Base-by-base conservation (phyloP, 2,888 invertebrate genomes). In the Carpatolechia fugitivella region DNA sequence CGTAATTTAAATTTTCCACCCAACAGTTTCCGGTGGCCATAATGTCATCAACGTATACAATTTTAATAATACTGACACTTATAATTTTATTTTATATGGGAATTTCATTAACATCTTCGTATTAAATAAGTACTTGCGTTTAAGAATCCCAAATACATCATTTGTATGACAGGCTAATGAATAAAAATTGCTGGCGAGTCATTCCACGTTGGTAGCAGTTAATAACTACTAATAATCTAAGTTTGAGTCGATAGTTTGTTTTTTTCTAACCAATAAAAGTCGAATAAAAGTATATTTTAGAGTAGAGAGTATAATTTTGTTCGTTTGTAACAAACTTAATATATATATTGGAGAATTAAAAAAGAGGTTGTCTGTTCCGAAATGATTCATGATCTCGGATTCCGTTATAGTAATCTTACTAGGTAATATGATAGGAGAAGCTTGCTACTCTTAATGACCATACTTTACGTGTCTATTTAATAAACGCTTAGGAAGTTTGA, bases 131-230 rank as follows among this genome's bases (percentile, higher is more conserved):
- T 60, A 60, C 57, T 62, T 60, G 60, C 56, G 60, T 63, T 58
- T 63, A 60, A 61, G 57, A 64, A 64, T 61, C 60, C 38, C 56
- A 70, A 69, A 70, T 70, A 67, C 59, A 68, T 67, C 61, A 66
- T 65, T 66, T 63, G 63, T 57, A 61, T 62, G 67, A 69, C 69
- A 66, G 63, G 60, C 63, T 69, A 68, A 75, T 72, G 65, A 74
- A 69, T 68, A 72, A 70, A 73, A 70, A 24, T 24, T 65, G 65
- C 68, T 60, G 65, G 66, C 64, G 65, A 64, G 69, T 76, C 38
- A 38, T 38, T 69, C 71, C 65, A 73, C 70, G 70, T 58, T 55
- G 59, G 20, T 64, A 51, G 57, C 62, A 13, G 38, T 38, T 38
- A 50, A 36, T 50, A 50, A 29, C 14, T 38, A 8, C 13, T 29